These are phyloP conservation scores for Antechinus stuartii DNA, from an alignment of 2,113 vertebrate genomes.

Conservation along the genomic window DNA sequence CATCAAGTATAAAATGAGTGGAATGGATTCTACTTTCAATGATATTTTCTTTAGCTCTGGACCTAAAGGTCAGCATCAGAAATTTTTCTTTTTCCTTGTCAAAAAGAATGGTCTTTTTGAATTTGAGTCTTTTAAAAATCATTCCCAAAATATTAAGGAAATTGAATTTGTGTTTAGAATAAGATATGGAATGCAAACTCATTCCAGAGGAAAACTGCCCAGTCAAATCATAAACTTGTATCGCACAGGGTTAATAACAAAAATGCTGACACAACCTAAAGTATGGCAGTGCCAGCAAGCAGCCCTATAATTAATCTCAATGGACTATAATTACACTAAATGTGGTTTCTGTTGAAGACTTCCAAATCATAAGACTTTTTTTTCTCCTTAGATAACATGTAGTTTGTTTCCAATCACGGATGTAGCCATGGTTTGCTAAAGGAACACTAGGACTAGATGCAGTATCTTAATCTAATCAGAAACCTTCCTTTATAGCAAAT, in stretches of 20 bases:
- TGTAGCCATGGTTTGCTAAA: slow-evolving; percentile 79
- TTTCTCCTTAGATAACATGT: slow-evolving; percentile 78
- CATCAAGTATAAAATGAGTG: background rate
- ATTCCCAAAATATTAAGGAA: background rate
- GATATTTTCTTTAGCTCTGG: background rate
- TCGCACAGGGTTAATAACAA: slow-evolving; percentile 76
- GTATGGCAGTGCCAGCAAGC: slow-evolving; percentile 77
- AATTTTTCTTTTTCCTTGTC: background rate
- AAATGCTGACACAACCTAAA: slow-evolving; percentile 80
- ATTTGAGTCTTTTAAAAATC: slow-evolving; percentile 40
- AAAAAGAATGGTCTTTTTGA: slow-evolving; percentile 25
- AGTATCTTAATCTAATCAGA: slow-evolving; percentile 87
- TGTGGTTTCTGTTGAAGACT: slow-evolving; percentile 82
- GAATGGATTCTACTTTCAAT: background rate
- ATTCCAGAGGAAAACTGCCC: slow-evolving; percentile 35
- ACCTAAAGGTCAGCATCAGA: background rate
- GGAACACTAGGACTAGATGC: slow-evolving; percentile 82
- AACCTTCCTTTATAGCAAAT: slow-evolving; percentile 85
- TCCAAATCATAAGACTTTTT: slow-evolving; percentile 76
- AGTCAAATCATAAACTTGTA: slow-evolving; percentile 70
- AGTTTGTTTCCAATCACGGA: slow-evolving; percentile 83
- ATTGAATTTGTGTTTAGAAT: background rate
- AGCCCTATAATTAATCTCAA: slow-evolving; percentile 86
- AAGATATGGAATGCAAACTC: slow-evolving; percentile 35
- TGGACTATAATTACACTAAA: slow-evolving; percentile 84